Evolutionary conservation across 2,797 vertebrate genomes (phyloP), one percentile per base, ranked within the genome.

Genomic region (Taenioides sp.): DNA sequence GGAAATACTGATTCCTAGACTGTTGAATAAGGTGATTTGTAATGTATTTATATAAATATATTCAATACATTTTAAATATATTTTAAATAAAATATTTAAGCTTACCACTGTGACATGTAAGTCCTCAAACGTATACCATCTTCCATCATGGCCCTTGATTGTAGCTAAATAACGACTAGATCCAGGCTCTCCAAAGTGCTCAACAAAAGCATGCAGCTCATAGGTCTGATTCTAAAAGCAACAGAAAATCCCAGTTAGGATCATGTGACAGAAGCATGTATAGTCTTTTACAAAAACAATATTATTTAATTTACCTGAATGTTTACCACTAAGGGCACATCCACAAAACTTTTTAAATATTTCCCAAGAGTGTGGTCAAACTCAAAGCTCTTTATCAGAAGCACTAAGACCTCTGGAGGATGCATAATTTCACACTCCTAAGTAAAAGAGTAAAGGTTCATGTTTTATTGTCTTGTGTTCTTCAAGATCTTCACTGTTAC

Each of bases 351-450:
- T 85, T 94, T 94, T 40, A 87, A 37, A 5, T 85, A 88, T 0
- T n/a, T 64, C 91, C 87, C 91, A 55, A 10, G 14, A 0, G 0
- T 0, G 63, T 82, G 88, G 78, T 89, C 76, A 78, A 93, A 91
- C 14, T 88, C 72, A 86, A 94, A 93, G 60, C 84, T 88, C 88
- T 94, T 94, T 57, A 93, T 74, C 67, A 92, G 88, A 66, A 94
- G 78, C 60, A 70, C 74, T 75, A 94, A 43, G 65, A 93, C 84
- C 9, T 90, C 80, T 62, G 94, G 92, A 66, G 84, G 82, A 47
- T n/a, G 2, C 7, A 72, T 75, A 6, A 93, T 71, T 2, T 18
- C 55, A 84, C 54, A 89, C 69, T 64, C 7, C 93, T 94, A 40
- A 52, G 50, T 54, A 7, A 18, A 40, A 63, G 6, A 5, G 34